Conservation (phyloP, 2,888 invertebrate genomes). For the Balanococcus diminutus region DNA sequence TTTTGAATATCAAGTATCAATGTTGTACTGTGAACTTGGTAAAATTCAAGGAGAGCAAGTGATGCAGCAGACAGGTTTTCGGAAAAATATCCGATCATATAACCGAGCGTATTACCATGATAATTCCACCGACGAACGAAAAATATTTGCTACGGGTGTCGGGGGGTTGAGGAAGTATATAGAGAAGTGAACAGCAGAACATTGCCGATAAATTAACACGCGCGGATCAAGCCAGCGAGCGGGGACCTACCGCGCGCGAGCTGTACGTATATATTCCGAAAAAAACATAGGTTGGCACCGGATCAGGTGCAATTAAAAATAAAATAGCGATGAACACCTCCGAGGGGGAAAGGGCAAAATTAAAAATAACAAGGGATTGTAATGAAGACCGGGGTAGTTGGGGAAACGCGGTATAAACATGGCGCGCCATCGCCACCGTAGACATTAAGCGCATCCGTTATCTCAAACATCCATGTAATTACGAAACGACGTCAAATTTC, state of each 20-base stretch:
- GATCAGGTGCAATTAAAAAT: slow-evolving; percentile 53
- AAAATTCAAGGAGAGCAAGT: too few species aligned
- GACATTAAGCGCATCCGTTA: slow-evolving; percentile 46
- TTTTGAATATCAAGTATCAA: too few species aligned
- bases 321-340: slow-evolving; percentile 49
- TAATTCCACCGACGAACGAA: not conserved
- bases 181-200: slow-evolving; percentile 3
- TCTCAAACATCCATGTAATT: slow-evolving; percentile 48
- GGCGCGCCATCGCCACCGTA: not conserved
- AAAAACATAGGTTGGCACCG: slow-evolving; percentile 52
- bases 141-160: not conserved
- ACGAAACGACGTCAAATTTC: slow-evolving; percentile 50
- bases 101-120: too few species aligned
- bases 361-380: slow-evolving; percentile 53
- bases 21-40: too few species aligned
- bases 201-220: slow-evolving; percentile 47
- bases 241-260: slow-evolving; percentile 46
- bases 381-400: slow-evolving; percentile 2
- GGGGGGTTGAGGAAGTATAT: not conserved
- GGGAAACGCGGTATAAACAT: slow-evolving; percentile 10
- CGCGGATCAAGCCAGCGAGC: not conserved
- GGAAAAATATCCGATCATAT: too few species aligned
- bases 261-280: not conserved
- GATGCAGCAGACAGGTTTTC: too few species aligned
- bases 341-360: slow-evolving; percentile 37